Evolutionary conservation across 2,797 vertebrate genomes (phyloP), one percentile per base, ranked within the genome.

Genomic region (Lates japonicus): DNA sequence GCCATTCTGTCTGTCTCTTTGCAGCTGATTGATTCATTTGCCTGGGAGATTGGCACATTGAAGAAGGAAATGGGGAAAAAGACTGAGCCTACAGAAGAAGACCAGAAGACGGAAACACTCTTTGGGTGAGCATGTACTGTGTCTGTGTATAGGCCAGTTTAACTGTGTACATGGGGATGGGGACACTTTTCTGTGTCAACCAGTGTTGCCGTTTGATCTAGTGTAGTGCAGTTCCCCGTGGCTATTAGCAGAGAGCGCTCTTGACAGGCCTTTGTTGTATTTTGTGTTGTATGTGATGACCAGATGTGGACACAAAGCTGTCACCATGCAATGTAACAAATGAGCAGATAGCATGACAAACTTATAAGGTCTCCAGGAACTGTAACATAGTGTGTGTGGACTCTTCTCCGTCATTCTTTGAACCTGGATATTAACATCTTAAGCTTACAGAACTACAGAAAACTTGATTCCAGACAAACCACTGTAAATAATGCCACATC

Each of bases 1-100:
- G 1, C 54, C 29, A 3, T 82, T 94, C 85, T 91, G 7, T 88
- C 3, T 78, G 41, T 81, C 88, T 89, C 88, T 84, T 37, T 65
- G 17, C n/a, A 99, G 98, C 95, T 99, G 86, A 96, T 99, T 84
- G 96, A 98, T 94, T 97, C 97, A 2, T 97, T 99, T 62, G 97
- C 96, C 84, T 96, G 94, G 63, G 97, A 99, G 94, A 97, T 98
- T 35, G 97, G 96, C 83, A 97, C 97, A 66, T 91, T 99, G 94
- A 98, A 98, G 93, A 97, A 97, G 87, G 97, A 98, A 95, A 97
- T 98, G 97, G 96, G 97, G 61, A 96, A 96, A 87, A 96, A 95
- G 73, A 93, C 93, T 41, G 89, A 92, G 84, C 70, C 91, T 41
- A 78, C 90, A 83, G 93, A 95, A 57, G 93, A 92, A 92, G 95